Percentiles rank a stretch among this genome's conserved stretches.
Conservation (phyloP, 1,140 invertebrate genomes). For the Drosophila busckii region DNA sequence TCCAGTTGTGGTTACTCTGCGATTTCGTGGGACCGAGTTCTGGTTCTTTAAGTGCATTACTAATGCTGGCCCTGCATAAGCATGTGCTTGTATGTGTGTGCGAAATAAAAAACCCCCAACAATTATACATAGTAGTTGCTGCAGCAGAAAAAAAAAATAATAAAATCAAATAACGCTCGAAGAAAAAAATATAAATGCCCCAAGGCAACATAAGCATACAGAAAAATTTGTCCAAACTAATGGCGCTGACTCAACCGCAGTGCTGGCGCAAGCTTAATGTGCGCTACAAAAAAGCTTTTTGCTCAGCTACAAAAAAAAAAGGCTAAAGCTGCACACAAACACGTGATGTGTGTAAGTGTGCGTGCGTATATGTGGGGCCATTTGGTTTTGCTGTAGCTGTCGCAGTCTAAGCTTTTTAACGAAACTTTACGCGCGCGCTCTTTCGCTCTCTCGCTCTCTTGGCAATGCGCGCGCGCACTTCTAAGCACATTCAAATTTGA, state of each 20-base stretch:
- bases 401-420: conserved; percentile 61
- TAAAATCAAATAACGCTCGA: conserved; percentile 20
- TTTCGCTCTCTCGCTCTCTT: conserved; percentile 13
- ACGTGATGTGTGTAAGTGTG: conserved; percentile 43
- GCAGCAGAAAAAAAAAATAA: conserved; percentile 16
- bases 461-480: conserved; percentile 53
- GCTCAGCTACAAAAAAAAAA: conserved; percentile 20
- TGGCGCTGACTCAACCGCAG: conserved; percentile 63
- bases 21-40: conserved; percentile 23
- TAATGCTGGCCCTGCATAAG: conserved; percentile 1
- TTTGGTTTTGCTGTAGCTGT: conserved; percentile 11
- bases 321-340: conserved; percentile 21
- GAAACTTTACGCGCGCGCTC: conserved; percentile 39
- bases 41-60: conserved; percentile 12
- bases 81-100: not conserved
- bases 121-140: conserved; percentile 27
- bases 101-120: conserved; percentile 15
- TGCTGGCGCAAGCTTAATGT: conserved; percentile 13
- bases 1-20: conserved; percentile 57
- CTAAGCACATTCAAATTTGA: conserved; percentile 67
- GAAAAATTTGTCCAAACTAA: conserved; percentile 65
- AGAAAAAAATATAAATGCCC: conserved; percentile 17
- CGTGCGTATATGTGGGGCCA: conserved; percentile 5
- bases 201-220: conserved; percentile 47
- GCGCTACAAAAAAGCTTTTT: conserved; percentile 34